These are phyloP conservation scores for Phodopus roborovskii DNA, from an alignment of 2,113 vertebrate species.

Conservation along the genomic window DNA sequence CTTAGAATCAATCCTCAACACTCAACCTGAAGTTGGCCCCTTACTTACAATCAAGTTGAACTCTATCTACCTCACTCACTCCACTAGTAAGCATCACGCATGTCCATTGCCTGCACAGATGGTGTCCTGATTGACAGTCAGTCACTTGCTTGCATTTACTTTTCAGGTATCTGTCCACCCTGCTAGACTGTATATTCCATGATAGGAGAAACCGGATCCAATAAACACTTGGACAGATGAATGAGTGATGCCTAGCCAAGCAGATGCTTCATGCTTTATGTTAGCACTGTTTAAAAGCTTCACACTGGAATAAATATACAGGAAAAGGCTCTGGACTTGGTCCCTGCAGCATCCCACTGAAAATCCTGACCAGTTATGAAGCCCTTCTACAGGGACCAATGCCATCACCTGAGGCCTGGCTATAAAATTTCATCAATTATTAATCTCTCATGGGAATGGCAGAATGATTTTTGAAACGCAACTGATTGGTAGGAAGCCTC, in stretches of 20 bases:
- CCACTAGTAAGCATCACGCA: no score
- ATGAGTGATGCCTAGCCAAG: constrained; percentile 18
- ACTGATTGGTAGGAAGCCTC: neutral
- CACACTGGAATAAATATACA: neutral
- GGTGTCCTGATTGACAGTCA: neutral
- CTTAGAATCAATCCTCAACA: neutral
- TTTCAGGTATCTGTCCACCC: neutral
- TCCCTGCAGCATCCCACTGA: neutral
- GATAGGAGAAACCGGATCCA: neutral
- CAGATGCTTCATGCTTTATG: neutral
- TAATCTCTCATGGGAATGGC: neutral
- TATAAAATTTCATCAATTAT: constrained; percentile 39
- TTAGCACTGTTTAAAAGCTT: neutral
- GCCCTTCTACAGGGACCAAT: neutral
- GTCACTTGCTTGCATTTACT: neutral
- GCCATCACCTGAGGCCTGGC: neutral
- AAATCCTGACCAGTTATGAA: neutral
- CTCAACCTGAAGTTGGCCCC: neutral
- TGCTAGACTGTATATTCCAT: neutral
- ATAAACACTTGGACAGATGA: neutral
- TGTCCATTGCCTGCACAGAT: neutral
- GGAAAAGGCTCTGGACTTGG: neutral
- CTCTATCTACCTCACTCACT: neutral
- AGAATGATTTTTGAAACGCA: constrained; percentile 18
- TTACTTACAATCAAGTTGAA: neutral